Conservation (phyloP, 2,888 invertebrate genomes). For the Conops quadrifasciatus region DNA sequence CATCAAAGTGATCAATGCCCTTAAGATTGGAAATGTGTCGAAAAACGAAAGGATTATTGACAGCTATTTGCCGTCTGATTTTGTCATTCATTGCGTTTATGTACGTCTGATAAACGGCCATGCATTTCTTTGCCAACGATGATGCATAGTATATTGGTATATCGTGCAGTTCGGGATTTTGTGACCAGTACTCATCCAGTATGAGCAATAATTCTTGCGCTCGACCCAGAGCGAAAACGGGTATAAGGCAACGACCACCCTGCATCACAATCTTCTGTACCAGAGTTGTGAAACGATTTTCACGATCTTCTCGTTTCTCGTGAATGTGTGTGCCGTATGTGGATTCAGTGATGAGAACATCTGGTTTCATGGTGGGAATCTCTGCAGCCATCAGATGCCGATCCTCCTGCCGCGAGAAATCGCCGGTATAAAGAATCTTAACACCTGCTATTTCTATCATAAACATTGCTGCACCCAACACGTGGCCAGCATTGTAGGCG, state of each 20-base stretch:
- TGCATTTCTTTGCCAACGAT: slow-evolving; percentile 98
- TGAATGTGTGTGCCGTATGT: slow-evolving; percentile 99
- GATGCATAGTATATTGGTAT: slow-evolving; percentile 99
- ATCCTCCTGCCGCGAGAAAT: slow-evolving; percentile 98
- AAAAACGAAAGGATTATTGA: slow-evolving; percentile 99
- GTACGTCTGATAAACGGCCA: slow-evolving; percentile 99
- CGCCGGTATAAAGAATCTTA: slow-evolving; percentile 95
- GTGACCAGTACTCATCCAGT: slow-evolving; percentile 97
- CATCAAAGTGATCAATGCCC: slow-evolving; percentile 98
- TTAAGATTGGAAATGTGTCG: slow-evolving; percentile 95
- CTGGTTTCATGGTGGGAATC: slow-evolving; percentile 94
- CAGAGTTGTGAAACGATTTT: slow-evolving; percentile 89
- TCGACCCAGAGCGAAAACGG: slow-evolving; percentile 97
- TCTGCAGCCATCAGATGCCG: slow-evolving; percentile 99
- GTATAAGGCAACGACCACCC: slow-evolving; percentile 98
- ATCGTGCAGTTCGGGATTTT: slow-evolving; percentile 84
- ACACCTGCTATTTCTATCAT: slow-evolving; percentile 99
- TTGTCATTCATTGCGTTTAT: slow-evolving; percentile 99
- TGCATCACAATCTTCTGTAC: slow-evolving; percentile 96
- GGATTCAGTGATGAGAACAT: slow-evolving; percentile 97
- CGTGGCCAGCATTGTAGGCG: slow-evolving; percentile 99
- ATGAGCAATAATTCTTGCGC: slow-evolving; percentile 96
- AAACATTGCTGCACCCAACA: slow-evolving; percentile 99
- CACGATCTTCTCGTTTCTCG: slow-evolving; percentile 96
- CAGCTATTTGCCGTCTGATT: slow-evolving; percentile 94